Conservation (phyloP, 2,113 vertebrate genomes). For the Cisticola juncidis region DNA sequence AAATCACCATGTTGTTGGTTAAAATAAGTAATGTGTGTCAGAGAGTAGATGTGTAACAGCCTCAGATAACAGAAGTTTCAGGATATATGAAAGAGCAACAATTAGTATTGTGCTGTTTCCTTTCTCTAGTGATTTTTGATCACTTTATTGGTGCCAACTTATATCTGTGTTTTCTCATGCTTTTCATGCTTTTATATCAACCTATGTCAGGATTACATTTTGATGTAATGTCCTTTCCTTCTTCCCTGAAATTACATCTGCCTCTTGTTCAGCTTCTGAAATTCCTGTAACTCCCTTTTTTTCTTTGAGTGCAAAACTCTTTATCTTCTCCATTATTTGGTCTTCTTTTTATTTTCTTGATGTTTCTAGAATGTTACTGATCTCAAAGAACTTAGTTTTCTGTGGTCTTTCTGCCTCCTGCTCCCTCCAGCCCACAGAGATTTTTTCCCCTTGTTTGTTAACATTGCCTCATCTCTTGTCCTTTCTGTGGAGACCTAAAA, state of each 20-base stretch:
- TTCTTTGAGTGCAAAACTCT: not conserved
- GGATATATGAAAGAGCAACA: not conserved
- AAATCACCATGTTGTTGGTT: slow-evolving; percentile 5
- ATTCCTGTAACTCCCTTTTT: not conserved
- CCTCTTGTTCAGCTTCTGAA: not conserved
- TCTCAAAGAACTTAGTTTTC: not conserved
- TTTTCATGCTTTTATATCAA: not conserved
- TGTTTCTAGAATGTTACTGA: not conserved
- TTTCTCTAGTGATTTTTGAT: not conserved
- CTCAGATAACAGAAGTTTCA: not conserved
- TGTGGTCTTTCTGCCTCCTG: not conserved
- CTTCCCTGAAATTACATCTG: not conserved
- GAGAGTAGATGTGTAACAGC: not conserved
- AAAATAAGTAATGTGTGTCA: not conserved
- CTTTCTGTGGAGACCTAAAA: not conserved
- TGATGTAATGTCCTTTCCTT: not conserved
- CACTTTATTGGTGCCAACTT: not conserved
- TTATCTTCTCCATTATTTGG: not conserved
- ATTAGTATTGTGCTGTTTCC: not conserved
- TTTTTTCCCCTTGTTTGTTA: not conserved
- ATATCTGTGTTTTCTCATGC: not conserved
- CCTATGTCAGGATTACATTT: not conserved
- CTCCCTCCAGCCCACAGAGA: not conserved
- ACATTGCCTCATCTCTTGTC: not conserved
- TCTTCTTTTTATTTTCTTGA: not conserved